Conservation (phyloP, 2,113 vertebrate species). For the Equus przewalskii region DNA sequence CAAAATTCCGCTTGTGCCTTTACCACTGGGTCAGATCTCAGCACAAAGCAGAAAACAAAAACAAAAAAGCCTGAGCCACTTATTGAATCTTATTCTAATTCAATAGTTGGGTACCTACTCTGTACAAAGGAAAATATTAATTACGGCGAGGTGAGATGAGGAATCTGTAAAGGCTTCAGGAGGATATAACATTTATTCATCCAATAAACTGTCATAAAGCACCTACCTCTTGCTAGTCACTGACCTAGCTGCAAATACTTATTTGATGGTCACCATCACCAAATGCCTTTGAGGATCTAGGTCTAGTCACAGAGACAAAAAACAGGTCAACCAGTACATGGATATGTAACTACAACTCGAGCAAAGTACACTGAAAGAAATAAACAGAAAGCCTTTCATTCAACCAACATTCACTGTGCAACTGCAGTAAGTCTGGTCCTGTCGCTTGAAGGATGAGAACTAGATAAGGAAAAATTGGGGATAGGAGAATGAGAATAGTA, state of each 20-base stretch:
- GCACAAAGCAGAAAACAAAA: background rate
- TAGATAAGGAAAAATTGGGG: background rate
- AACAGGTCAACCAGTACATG: background rate
- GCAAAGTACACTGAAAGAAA: background rate
- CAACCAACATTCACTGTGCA: background rate
- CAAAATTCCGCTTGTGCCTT: slow-evolving; percentile 30
- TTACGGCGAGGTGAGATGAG: background rate
- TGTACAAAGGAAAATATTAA: background rate
- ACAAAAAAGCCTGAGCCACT: background rate
- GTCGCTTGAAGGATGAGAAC: background rate
- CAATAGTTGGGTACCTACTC: background rate
- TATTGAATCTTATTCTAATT: background rate
- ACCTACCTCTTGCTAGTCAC: background rate
- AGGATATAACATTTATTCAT: background rate
- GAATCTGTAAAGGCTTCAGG: background rate
- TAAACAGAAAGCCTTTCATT: background rate
- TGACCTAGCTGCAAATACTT: background rate
- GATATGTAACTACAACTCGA: background rate
- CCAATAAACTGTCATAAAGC: background rate
- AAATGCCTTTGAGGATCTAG: background rate
- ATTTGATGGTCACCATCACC: background rate
- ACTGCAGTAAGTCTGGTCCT: background rate
- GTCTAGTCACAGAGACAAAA: background rate
- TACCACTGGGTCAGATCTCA: slow-evolving; percentile 21
- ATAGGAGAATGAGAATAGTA: background rate